A percentile compares a stretch with the other conserved stretches of the same genome.
Evolutionary conservation across 2,113 vertebrate species (phyloP).

Genomic region (Pycnonotus jocosus): DNA sequence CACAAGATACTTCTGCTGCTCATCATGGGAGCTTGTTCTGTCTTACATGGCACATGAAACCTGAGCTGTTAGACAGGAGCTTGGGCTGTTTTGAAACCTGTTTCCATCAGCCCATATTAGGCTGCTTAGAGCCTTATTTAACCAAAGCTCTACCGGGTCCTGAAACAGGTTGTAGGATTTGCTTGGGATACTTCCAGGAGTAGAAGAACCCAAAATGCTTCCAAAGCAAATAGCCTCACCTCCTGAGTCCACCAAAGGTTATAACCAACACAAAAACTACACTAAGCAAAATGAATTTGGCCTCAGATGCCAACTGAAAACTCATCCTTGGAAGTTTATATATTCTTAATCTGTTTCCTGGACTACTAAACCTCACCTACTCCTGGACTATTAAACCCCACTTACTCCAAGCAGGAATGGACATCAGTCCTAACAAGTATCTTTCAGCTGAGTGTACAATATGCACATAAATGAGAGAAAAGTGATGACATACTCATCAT

Average conservation of each 20-base stretch:
- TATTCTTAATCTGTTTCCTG: background rate
- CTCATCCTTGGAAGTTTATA: background rate
- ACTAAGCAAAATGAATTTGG: background rate
- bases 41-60: background rate
- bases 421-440: background rate
- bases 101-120: background rate
- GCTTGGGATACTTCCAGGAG: background rate
- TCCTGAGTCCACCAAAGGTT: background rate
- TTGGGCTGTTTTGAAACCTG: background rate
- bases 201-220: background rate
- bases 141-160: background rate
- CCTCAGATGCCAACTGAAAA: background rate
- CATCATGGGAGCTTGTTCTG: background rate
- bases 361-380: background rate
- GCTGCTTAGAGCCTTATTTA: background rate
- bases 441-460: background rate
- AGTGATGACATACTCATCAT: constrained; percentile 88
- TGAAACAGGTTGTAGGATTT: background rate
- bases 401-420: background rate
- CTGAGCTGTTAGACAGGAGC: background rate
- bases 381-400: background rate
- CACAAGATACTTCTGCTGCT: background rate
- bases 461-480: background rate
- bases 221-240: background rate
- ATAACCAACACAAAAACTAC: background rate